Evolutionary conservation across 2,113 vertebrate species (phyloP), one percentile per base, ranked within the genome.

Genomic region (Paracanthobrama guichenoti): DNA sequence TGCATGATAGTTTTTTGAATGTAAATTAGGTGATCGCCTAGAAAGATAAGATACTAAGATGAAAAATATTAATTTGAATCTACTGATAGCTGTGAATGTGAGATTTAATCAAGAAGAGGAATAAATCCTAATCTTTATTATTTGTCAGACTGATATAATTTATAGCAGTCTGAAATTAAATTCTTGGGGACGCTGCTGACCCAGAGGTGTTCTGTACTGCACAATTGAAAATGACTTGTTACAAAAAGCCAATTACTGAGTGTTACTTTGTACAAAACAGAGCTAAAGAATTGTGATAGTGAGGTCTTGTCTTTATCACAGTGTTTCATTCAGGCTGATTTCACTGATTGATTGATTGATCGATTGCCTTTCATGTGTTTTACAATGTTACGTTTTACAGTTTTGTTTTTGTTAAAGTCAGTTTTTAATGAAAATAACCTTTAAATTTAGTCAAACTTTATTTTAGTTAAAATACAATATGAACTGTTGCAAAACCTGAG

Each of bases 1-100:
- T 72, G 80, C 48, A 9, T 84, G 79, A 87, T 83, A 35, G 76
- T 78, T 79, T 78, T 79, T 69, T 89, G 89, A 90, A 89, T 91
- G 69, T 86, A 73, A 91, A 90, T 86, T 74, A 91, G 85, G 35
- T 71, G 62, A 86, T 82, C 31, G 42, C 53, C 50, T 31, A 74
- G 82, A 16, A 42, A 46, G 22, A 3, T 83, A 85, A 82, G 83
- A 85, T 85, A 86, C 57, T 14, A 16, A 46, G 60, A 35, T 80
- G 71, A 60, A 85, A 87, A 86, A 75, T 85, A 86, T 87, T 84
- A 28, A 79, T 42, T 88, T 90, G 31, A 77, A 77, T 86, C 42
- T 55, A 86, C 48, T 72, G 79, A 88, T 89, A 81, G 86, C 16
- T 86, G 86, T 88, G 64, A 80, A 59, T 78, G 74, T 66, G 80